Percentiles rank a stretch among this genome's conserved stretches.
Conservation (phyloP, 2,113 vertebrate genomes). For the Thinocorus orbignyianus region DNA sequence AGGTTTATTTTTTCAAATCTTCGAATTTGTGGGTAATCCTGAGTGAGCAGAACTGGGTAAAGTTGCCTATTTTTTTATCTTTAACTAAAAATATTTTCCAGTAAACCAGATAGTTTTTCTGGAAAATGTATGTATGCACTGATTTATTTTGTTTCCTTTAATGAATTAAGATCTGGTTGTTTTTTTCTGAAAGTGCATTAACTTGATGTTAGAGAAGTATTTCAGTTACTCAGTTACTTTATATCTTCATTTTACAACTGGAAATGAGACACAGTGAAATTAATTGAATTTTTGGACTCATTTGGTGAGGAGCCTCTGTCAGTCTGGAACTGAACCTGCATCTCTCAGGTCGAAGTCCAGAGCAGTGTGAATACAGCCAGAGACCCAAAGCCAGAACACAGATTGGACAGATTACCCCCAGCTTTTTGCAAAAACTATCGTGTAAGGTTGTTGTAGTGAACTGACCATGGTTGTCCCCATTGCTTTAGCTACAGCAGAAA, state of each 20-base stretch:
- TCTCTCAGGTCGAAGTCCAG: neutral
- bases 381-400: neutral
- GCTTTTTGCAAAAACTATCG: neutral
- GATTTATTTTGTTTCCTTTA: neutral
- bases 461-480: neutral
- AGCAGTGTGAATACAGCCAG: neutral
- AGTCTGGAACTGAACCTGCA: neutral
- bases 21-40: neutral
- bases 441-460: neutral
- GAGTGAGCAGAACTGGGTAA: neutral
- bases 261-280: conserved; percentile 1
- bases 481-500: neutral
- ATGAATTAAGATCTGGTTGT: neutral
- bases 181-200: neutral
- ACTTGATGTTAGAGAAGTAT: neutral
- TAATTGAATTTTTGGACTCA: neutral
- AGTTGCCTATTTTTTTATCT: neutral
- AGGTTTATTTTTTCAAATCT: neutral
- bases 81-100: neutral
- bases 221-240: neutral
- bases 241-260: neutral
- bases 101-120: neutral
- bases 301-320: neutral
- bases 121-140: neutral
- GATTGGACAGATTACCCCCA: neutral